phyloP scores from a whole-genome alignment of 2,797 vertebrate species.

The Spinus olivaceus region DNA sequence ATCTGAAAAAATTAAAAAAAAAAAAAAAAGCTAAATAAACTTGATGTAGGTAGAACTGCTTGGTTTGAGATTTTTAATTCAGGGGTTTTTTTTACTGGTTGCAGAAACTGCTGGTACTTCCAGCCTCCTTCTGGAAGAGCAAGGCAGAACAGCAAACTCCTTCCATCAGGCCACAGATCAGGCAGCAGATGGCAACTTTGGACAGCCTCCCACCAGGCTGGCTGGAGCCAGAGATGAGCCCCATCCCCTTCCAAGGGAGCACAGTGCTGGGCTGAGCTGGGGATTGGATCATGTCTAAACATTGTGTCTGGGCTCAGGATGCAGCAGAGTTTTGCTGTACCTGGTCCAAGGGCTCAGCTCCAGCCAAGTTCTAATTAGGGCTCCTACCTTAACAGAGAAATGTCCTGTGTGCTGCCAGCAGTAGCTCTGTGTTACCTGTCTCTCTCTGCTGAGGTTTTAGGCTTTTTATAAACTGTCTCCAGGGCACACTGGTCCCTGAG shows the following conservation, averaged over 20 bases:
- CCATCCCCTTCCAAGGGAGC: conserved; percentile 1
- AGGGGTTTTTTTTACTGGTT: neutral
- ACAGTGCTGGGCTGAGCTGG: conserved; percentile 10
- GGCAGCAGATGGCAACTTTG: conserved; percentile 56
- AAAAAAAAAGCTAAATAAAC: neutral
- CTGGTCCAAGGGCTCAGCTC: neutral
- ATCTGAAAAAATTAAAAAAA: neutral
- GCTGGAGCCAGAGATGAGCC: neutral
- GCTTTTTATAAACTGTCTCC: neutral
- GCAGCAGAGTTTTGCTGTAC: conserved; percentile 15
- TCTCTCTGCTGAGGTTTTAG: neutral
- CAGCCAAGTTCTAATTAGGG: conserved; percentile 43
- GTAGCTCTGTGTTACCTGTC: neutral
- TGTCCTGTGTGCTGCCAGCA: neutral
- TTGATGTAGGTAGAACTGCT: neutral
- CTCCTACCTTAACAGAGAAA: neutral
- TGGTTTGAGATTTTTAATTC: neutral
- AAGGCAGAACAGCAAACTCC: neutral
- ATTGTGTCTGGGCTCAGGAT: conserved; percentile 12
- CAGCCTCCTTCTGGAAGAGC: neutral
- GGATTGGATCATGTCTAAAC: conserved; percentile 36
- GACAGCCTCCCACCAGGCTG: conserved; percentile 2
- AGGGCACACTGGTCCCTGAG: neutral
- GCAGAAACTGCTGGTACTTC: neutral
- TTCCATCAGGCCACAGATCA: neutral